Evolutionary conservation across 2,888 invertebrate species (phyloP).

Genomic region (Stenodema calcarata): DNA sequence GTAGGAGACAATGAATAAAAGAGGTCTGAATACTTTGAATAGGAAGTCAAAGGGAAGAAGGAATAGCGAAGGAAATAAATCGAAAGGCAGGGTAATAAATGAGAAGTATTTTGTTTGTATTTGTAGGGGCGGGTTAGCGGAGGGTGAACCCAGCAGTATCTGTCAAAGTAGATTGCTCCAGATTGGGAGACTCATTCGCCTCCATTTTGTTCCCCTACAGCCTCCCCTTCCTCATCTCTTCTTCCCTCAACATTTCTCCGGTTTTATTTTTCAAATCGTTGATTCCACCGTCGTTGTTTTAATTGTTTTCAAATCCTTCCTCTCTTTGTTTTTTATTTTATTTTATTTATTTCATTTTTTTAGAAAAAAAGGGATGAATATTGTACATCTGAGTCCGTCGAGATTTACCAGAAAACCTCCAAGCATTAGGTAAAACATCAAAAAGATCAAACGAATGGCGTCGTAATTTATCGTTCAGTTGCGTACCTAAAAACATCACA

Average conservation of each 20-base stretch:
- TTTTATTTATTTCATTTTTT: too few relatives aligned
- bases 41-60: neutral
- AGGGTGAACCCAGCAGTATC: slow-evolving; percentile 27
- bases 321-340: neutral
- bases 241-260: neutral
- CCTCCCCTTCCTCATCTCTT: neutral
- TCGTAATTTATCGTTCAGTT: too few relatives aligned
- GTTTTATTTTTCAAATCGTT: neutral
- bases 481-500: too few relatives aligned
- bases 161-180: slow-evolving; percentile 40
- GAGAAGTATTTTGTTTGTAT: slow-evolving; percentile 49
- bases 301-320: neutral
- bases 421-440: too few relatives aligned
- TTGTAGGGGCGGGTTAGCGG: slow-evolving; percentile 26
- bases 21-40: neutral
- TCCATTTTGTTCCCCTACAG: slow-evolving; percentile 35
- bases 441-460: too few relatives aligned
- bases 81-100: slow-evolving; percentile 40
- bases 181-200: slow-evolving; percentile 42
- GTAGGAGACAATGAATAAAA: neutral
- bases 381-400: too few relatives aligned
- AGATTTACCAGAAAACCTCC: too few relatives aligned
- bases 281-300: neutral
- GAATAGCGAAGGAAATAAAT: slow-evolving; percentile 7
- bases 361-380: neutral